Evolutionary conservation across 2,797 vertebrate species (phyloP).

Genomic region (Melanotaenia nigrans): DNA sequence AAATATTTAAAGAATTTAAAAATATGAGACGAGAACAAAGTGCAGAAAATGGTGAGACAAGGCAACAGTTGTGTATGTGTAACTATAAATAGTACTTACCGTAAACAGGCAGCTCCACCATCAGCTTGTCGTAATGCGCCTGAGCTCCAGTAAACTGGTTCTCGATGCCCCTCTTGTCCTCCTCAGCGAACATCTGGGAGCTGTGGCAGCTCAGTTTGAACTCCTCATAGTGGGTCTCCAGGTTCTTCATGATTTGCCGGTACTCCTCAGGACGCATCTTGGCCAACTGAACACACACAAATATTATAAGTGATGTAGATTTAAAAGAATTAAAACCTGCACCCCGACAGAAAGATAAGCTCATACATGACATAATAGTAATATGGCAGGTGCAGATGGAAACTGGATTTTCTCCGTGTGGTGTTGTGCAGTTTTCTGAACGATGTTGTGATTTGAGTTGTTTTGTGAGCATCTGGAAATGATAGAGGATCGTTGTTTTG

Average conservation of each 20-base stretch:
- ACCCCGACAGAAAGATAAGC: background rate
- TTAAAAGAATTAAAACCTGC: background rate
- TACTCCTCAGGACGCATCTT: slow-evolving; percentile 94
- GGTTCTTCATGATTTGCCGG: slow-evolving; percentile 85
- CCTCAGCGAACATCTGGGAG: slow-evolving; percentile 91
- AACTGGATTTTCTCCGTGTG: background rate
- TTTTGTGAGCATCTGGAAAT: background rate
- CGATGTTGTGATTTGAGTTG: background rate
- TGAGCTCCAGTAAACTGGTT: slow-evolving; percentile 88
- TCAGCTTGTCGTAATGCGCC: slow-evolving; percentile 87
- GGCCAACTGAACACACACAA: slow-evolving; percentile 83
- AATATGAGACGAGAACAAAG: background rate
- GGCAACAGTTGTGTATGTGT: background rate
- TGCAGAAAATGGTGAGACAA: background rate
- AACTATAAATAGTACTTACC: slow-evolving; percentile 62
- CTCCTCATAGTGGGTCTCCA: slow-evolving; percentile 92
- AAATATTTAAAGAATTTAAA: background rate
- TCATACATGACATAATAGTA: background rate
- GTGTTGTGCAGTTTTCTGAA: too few species aligned
- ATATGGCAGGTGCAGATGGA: background rate
- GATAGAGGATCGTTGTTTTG: too few species aligned
- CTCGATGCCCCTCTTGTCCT: slow-evolving; percentile 90
- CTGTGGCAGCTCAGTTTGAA: slow-evolving; percentile 86
- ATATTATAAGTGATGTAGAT: background rate
- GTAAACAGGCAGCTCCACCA: slow-evolving; percentile 85